phyloP scores from a whole-genome alignment of 2,797 vertebrate species.

The Macroramphosus scolopax region DNA sequence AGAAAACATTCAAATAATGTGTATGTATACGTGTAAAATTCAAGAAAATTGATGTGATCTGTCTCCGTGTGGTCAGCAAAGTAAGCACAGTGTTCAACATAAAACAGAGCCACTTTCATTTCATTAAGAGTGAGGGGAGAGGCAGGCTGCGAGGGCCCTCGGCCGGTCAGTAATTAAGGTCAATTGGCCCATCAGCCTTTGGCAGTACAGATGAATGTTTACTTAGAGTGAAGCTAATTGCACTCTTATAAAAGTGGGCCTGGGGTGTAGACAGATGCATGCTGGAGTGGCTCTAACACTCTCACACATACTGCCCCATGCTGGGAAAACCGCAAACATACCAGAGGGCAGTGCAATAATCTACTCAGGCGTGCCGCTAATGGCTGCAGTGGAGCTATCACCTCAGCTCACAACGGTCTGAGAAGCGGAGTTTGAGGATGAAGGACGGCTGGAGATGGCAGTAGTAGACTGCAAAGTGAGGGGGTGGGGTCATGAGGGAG shows the following conservation, averaged over 20 bases:
- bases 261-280: conserved; percentile 65
- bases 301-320: conserved; percentile 63
- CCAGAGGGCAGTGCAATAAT: conserved; percentile 67
- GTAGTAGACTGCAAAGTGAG: conserved; percentile 2
- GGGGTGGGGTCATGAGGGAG: conserved; percentile 18
- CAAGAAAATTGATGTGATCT: conserved; percentile 30
- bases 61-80: conserved; percentile 56
- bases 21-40: conserved; percentile 29
- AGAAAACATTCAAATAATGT: conserved; percentile 48
- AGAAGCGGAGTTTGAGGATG: conserved; percentile 31
- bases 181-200: conserved; percentile 76
- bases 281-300: conserved; percentile 66
- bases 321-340: conserved; percentile 76
- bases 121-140: conserved; percentile 58
- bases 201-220: conserved; percentile 77
- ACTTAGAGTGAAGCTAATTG: conserved; percentile 76
- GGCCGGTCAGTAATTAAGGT: conserved; percentile 75
- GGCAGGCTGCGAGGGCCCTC: conserved; percentile 57
- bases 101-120: conserved; percentile 69
- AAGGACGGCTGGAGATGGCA: conserved; percentile 33
- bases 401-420: conserved; percentile 46
- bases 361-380: conserved; percentile 64
- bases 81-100: conserved; percentile 48
- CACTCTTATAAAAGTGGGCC: conserved; percentile 73
- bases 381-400: conserved; percentile 61